Conservation (phyloP, 2,888 invertebrate genomes). For the Carcina quercana region DNA sequence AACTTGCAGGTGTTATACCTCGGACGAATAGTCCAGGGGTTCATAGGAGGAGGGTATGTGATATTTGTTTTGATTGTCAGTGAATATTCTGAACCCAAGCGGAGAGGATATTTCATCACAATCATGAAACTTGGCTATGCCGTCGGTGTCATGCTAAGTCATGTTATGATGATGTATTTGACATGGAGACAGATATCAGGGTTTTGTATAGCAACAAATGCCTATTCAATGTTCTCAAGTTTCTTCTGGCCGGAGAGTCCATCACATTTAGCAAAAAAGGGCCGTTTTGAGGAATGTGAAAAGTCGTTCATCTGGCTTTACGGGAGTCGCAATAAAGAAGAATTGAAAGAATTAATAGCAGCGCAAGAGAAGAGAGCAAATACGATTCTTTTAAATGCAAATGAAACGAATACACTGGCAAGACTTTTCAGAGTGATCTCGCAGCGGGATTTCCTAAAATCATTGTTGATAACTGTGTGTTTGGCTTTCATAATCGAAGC, state of each 20-base stretch:
- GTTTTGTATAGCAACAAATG: too few species aligned
- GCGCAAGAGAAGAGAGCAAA: slow-evolving; percentile 18
- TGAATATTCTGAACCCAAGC: slow-evolving; percentile 30
- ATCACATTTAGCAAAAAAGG: slow-evolving; percentile 30
- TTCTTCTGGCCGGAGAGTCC: slow-evolving; percentile 39
- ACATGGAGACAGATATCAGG: slow-evolving; percentile 32
- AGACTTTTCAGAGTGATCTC: too few species aligned
- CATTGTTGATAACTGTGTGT: slow-evolving; percentile 23
- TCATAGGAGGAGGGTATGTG: slow-evolving; percentile 26
- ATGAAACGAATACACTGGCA: too few species aligned
- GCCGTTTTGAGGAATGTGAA: slow-evolving; percentile 29
- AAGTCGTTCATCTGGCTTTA: slow-evolving; percentile 28
- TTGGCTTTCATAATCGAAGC: slow-evolving; percentile 28
- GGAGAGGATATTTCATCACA: slow-evolving; percentile 32
- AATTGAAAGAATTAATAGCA: slow-evolving; percentile 23
- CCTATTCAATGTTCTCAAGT: slow-evolving; percentile 17
- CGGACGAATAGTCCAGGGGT: slow-evolving; percentile 31
- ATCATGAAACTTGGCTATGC: slow-evolving; percentile 24
- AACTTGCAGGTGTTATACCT: slow-evolving; percentile 22
- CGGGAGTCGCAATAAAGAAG: slow-evolving; percentile 23
- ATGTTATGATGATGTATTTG: slow-evolving; percentile 24
- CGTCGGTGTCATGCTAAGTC: slow-evolving; percentile 28
- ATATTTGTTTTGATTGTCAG: slow-evolving; percentile 13
- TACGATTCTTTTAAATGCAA: not conserved
- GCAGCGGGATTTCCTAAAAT: slow-evolving; percentile 26